Evolutionary conservation across 2,113 vertebrate genomes (phyloP).

Genomic region (Caracal caracal): DNA sequence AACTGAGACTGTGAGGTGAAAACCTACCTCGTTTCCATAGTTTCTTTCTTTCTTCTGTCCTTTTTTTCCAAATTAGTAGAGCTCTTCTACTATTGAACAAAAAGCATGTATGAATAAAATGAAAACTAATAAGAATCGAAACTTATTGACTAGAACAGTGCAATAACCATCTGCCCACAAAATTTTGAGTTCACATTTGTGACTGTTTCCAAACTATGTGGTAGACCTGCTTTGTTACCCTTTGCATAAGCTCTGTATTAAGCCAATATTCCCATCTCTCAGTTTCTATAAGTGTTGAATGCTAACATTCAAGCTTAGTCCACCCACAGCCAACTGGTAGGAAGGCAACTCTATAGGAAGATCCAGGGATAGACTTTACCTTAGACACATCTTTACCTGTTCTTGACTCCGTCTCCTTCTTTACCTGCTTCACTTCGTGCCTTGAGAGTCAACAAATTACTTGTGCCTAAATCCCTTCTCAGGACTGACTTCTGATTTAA

Average conservation of each 20-base stretch:
- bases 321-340: accelerated
- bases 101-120: neutral
- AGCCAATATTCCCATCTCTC: neutral
- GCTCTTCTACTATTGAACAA: neutral
- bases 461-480: neutral
- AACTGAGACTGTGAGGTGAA: neutral
- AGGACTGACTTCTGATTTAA: neutral
- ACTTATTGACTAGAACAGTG: neutral
- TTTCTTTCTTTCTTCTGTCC: neutral
- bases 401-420: neutral
- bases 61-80: neutral
- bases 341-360: neutral
- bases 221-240: neutral
- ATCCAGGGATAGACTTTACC: neutral
- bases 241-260: neutral
- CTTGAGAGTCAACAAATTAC: neutral
- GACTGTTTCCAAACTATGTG: neutral
- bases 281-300: too few relatives aligned
- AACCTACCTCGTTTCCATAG: neutral
- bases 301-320: neutral
- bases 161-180: neutral
- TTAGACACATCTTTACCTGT: neutral
- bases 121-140: neutral
- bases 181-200: neutral
- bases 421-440: neutral